Conservation (phyloP, 2,113 vertebrate genomes). For the Paratilapia polleni region DNA sequence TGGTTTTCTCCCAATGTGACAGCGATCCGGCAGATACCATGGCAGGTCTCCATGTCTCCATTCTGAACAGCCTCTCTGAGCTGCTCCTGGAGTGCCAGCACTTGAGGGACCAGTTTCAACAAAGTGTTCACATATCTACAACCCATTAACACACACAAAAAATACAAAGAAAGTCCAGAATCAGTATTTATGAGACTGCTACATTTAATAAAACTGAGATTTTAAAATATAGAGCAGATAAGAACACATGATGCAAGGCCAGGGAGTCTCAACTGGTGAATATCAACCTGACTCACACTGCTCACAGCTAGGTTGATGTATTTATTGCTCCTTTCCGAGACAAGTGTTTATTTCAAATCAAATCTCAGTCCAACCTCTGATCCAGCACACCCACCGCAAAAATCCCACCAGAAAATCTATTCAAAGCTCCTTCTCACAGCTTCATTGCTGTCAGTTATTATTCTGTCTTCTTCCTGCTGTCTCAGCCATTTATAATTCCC, state of each 20-base stretch:
- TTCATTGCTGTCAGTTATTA: conserved; percentile 50
- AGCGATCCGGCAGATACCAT: conserved; percentile 95
- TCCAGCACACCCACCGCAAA: conserved; percentile 46
- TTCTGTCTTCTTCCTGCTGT: conserved; percentile 55
- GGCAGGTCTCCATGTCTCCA: conserved; percentile 98
- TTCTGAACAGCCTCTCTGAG: conserved; percentile 94
- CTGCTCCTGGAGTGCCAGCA: conserved; percentile 95
- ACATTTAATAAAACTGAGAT: background rate
- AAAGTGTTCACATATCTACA: conserved; percentile 96
- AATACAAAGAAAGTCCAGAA: background rate
- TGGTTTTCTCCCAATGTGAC: conserved; percentile 97
- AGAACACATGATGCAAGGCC: background rate
- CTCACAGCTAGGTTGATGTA: conserved; percentile 37
- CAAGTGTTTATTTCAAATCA: conserved; percentile 50
- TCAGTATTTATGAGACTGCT: background rate
- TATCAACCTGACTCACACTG: conserved; percentile 22
- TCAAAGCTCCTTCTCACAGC: conserved; percentile 36
- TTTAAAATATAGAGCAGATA: background rate
- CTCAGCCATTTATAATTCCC: conserved; percentile 52
- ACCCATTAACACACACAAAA: background rate
- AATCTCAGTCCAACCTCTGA: conserved; percentile 45
- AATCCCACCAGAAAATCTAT: conserved; percentile 51
- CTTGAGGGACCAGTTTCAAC: conserved; percentile 94
- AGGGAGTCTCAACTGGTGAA: background rate
- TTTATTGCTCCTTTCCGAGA: conserved; percentile 48